These are phyloP conservation scores for Ochlodes sylvanus DNA, from an alignment of 2,888 invertebrate species.

Conservation along the genomic window DNA sequence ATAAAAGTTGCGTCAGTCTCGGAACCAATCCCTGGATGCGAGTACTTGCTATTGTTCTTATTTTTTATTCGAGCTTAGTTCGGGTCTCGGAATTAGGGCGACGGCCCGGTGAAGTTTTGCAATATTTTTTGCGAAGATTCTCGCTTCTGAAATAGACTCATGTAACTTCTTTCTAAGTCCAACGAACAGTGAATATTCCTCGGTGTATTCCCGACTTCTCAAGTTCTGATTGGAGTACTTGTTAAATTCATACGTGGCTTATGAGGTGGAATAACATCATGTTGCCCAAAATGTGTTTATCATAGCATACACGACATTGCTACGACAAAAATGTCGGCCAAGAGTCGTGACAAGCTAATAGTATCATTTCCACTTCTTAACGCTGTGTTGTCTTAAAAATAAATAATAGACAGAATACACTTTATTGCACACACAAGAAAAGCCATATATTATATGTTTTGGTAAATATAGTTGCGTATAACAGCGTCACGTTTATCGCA, in stretches of 20 bases:
- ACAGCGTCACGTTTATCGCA: too few species aligned
- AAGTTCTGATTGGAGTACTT: conserved; percentile 1
- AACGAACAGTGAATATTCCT: not conserved
- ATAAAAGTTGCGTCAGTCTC: not conserved
- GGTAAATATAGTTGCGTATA: too few species aligned
- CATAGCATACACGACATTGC: too few species aligned
- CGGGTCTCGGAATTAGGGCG: conserved; percentile 34
- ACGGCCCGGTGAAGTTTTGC: conserved; percentile 27
- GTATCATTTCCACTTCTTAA: too few species aligned
- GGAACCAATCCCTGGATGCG: conserved; percentile 11
- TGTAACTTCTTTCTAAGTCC: conserved; percentile 9
- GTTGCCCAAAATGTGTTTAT: not conserved
- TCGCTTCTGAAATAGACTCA: conserved; percentile 15
- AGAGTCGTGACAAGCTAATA: too few species aligned
- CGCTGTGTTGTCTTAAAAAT: too few species aligned
- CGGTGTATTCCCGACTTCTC: not conserved
- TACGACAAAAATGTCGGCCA: too few species aligned
- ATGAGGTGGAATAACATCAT: not conserved
- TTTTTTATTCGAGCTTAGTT: conserved; percentile 37
- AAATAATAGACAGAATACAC: too few species aligned
- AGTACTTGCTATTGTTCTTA: conserved; percentile 34
- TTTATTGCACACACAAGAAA: too few species aligned
- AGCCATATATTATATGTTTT: too few species aligned
- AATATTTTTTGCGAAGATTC: conserved; percentile 22
- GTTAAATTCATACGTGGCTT: not conserved